Evolutionary conservation across 2,797 vertebrate species (phyloP), one percentile per base, ranked within the genome.

Genomic region (Novumbra hubbsi): DNA sequence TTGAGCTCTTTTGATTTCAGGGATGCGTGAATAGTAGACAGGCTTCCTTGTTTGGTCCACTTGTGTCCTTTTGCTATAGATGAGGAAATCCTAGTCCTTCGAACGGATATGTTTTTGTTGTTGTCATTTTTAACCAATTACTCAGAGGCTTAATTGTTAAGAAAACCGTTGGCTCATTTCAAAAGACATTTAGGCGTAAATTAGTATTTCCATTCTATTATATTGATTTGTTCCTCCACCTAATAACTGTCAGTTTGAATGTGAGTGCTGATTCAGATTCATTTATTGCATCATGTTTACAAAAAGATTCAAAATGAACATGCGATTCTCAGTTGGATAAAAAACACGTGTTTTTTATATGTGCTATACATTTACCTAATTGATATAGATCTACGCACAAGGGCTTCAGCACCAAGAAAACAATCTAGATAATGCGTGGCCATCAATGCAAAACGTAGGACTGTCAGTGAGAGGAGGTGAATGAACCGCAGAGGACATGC

Each of bases 41-140:
- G 70, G 73, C 65, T 74, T 70, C 73, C 68, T 45, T 75, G 86
- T 71, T 82, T 86, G 83, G 83, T 67, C 76, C 62, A 72, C 68
- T n/a, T 63, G 62, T 72, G 7, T 78, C 70, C 45, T 77, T 81
- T 83, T 78, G 80, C 78, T 32, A 77, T 57, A 69, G 71, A 68
- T 70, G 75, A 76, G 70, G 41, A 0, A 69, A 49, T 49, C 70
- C 57, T 76, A 27, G 73, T 71, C 55, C 69, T 60, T 21, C 3
- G 12, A 24, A 34, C 32, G 50, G 17, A 19, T 12, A 19, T 32
- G 28, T 55, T 16, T 57, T 41, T 38, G 8, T 34, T 57, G 8
- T 55, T 34, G 57, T 24, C 12, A 17, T 17, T 57, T 71, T 55
- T 19, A 38, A 71, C 30, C 28, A 32, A 65, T 17, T 32, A 65